A percentile compares a stretch with the other conserved stretches of the same genome.
Evolutionary conservation across 2,888 invertebrate species (phyloP).

Genomic region (Mesorhabditis spiculigera): DNA sequence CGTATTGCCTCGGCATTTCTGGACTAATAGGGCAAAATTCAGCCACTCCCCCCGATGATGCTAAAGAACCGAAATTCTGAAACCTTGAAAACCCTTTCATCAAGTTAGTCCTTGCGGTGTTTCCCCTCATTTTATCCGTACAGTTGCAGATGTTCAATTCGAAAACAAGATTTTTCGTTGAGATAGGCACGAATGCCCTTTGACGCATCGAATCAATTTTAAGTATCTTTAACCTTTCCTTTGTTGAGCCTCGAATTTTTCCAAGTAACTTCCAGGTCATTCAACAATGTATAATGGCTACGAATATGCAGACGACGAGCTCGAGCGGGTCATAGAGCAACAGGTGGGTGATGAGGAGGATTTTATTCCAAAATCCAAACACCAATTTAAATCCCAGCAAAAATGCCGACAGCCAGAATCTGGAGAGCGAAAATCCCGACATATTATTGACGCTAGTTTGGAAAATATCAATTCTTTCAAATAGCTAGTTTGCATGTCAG

Average conservation of each 20-base stretch:
- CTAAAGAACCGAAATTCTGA: too few relatives aligned
- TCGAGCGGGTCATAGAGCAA: not conserved
- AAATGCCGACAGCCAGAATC: not conserved
- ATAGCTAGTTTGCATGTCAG: too few relatives aligned
- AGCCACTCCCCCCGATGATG: too few relatives aligned
- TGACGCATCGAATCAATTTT: not conserved
- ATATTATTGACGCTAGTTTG: too few relatives aligned
- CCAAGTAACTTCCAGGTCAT: too few relatives aligned
- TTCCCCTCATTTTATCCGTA: not conserved
- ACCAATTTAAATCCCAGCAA: not conserved
- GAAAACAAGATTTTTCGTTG: too few relatives aligned
- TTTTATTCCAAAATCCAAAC: not conserved
- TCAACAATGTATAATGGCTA: not conserved
- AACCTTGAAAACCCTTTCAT: too few relatives aligned
- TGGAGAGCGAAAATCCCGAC: too few relatives aligned
- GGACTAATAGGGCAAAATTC: too few relatives aligned
- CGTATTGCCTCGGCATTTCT: too few relatives aligned
- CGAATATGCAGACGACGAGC: not conserved
- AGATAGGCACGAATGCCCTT: not conserved
- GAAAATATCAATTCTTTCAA: too few relatives aligned
- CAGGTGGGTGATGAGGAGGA: not conserved
- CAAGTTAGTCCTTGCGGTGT: not conserved
- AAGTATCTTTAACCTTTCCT: not conserved
- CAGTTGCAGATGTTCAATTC: not conserved
- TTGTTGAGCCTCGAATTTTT: too few relatives aligned